Conservation (phyloP, 1,140 invertebrate genomes). For the Latrodectus geometricus region DNA sequence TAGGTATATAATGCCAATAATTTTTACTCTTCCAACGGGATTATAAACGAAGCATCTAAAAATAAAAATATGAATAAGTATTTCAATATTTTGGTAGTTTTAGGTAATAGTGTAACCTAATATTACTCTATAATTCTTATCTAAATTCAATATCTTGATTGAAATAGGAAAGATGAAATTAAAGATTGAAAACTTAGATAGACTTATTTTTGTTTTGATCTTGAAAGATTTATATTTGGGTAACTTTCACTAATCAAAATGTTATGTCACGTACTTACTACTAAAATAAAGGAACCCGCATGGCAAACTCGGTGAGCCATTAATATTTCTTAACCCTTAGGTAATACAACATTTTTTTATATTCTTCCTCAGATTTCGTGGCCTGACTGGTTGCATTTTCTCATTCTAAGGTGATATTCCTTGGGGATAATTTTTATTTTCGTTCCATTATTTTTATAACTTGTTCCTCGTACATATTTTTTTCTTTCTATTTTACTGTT, state of each 20-base stretch:
- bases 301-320: neutral
- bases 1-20: too few relatives aligned
- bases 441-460: neutral
- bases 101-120: too few relatives aligned
- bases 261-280: slow-evolving; percentile 9
- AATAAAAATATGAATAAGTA: too few relatives aligned
- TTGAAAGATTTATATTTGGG: neutral
- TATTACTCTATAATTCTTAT: too few relatives aligned
- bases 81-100: too few relatives aligned
- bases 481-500: neutral
- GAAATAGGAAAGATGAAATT: too few relatives aligned
- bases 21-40: too few relatives aligned
- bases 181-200: too few relatives aligned
- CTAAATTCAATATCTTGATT: too few relatives aligned
- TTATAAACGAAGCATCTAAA: too few relatives aligned
- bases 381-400: neutral
- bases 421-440: neutral
- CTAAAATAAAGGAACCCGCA: slow-evolving; percentile 4
- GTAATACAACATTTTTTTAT: neutral
- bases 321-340: slow-evolving; percentile 38
- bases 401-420: slow-evolving; percentile 6
- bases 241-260: slow-evolving; percentile 33
- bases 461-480: neutral
- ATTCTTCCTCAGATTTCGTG: neutral
- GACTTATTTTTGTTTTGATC: neutral